Evolutionary conservation across 1,140 invertebrate species (phyloP).

Genomic region (Platyura marginata): DNA sequence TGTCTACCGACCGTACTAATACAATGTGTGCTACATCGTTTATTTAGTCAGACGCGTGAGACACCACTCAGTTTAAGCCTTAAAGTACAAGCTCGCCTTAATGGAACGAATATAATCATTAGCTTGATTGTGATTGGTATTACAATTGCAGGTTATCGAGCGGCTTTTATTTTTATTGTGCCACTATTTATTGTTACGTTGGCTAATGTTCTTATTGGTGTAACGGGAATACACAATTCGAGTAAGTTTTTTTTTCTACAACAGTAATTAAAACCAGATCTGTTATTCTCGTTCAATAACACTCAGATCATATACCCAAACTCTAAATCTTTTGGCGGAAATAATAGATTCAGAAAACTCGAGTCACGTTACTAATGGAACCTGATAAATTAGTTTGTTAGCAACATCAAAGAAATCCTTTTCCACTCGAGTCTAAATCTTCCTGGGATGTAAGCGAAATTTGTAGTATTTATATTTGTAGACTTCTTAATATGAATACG

Average conservation of each 20-base stretch:
- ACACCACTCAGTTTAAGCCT: conserved; percentile 7
- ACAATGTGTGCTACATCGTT: conserved; percentile 5
- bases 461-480: too few species aligned
- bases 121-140: conserved; percentile 23
- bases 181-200: conserved; percentile 25
- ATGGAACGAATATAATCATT: conserved; percentile 26
- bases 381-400: too few species aligned
- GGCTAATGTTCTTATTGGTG: conserved; percentile 14
- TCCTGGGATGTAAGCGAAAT: too few species aligned
- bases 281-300: too few species aligned
- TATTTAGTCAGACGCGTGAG: conserved; percentile 3
- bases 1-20: conserved; percentile 7
- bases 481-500: too few species aligned
- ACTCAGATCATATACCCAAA: too few species aligned
- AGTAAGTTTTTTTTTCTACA: conserved; percentile 14
- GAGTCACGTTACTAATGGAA: too few species aligned
- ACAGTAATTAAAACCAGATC: too few species aligned
- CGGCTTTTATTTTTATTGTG: conserved; percentile 28
- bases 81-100: conserved; percentile 14
- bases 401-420: too few species aligned
- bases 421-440: too few species aligned
- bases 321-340: too few species aligned
- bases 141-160: conserved; percentile 25
- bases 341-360: too few species aligned
- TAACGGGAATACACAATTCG: conserved; percentile 14